Evolutionary conservation across 2,113 vertebrate species (phyloP).

Genomic region (Haliaeetus leucogaster): DNA sequence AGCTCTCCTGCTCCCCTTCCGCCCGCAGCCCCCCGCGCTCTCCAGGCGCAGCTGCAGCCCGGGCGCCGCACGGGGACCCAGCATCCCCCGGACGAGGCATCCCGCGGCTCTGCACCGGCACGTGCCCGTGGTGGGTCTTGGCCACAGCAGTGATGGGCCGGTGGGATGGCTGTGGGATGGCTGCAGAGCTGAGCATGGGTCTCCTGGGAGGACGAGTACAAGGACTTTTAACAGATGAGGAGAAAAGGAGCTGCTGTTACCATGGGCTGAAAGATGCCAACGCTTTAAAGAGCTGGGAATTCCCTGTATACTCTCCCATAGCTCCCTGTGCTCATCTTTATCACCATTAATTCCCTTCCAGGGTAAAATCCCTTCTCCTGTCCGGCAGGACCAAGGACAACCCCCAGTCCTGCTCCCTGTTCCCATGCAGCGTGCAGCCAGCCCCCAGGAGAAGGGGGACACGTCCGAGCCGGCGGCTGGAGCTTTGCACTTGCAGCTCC

Average conservation of each 20-base stretch:
- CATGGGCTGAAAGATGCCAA: neutral
- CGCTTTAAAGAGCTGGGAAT: neutral
- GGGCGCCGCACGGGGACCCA: rapidly evolving
- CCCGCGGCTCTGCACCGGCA: rapidly evolving
- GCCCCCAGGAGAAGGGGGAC: neutral
- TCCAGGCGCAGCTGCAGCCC: neutral
- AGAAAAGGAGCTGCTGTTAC: neutral
- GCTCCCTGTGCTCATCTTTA: neutral
- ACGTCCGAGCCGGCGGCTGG: neutral
- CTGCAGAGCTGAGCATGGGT: neutral
- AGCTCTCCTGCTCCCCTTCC: neutral
- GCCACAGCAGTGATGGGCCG: rapidly evolving
- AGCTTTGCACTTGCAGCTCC: neutral
- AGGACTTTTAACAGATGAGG: neutral
- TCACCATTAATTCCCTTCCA: neutral
- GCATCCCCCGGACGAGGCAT: rapidly evolving
- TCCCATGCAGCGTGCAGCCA: neutral
- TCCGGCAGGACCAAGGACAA: rapidly evolving
- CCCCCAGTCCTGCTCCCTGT: neutral
- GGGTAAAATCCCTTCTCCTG: neutral
- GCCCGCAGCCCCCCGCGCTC: rapidly evolving
- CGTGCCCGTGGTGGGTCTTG: rapidly evolving
- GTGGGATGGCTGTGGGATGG: neutral
- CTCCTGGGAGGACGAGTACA: neutral
- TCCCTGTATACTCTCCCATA: neutral